Percentiles rank a stretch among this genome's conserved stretches.
These are phyloP conservation scores for Pitangus sulphuratus DNA, from an alignment of 2,797 vertebrate genomes.

Conservation along the genomic window DNA sequence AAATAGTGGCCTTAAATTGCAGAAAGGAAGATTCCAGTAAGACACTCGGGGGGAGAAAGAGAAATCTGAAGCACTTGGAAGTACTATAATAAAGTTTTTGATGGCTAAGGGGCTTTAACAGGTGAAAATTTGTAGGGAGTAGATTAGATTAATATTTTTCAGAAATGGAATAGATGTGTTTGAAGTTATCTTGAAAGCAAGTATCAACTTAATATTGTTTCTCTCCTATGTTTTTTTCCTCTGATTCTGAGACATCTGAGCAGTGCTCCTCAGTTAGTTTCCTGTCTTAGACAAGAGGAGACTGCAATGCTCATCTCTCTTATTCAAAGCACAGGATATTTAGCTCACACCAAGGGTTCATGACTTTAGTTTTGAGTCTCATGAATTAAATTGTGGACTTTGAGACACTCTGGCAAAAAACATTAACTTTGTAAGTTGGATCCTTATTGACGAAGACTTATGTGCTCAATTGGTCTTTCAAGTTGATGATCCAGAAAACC, in stretches of 20 bases:
- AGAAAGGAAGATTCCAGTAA: background rate
- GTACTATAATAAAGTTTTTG: background rate
- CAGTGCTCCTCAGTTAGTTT: background rate
- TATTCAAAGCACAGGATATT: background rate
- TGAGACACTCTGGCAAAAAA: background rate
- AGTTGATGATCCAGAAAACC: background rate
- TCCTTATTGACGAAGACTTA: background rate
- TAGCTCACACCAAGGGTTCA: background rate
- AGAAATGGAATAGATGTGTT: background rate
- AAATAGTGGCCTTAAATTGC: background rate
- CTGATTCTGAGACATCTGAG: background rate
- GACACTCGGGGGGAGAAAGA: rapidly evolving
- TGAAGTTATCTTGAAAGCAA: background rate
- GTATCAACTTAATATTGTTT: background rate
- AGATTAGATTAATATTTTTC: background rate
- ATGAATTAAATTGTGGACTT: background rate
- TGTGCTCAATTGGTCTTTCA: background rate
- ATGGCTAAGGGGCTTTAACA: background rate
- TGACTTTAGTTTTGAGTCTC: background rate
- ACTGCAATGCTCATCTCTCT: background rate
- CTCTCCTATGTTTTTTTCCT: background rate
- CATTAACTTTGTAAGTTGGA: background rate
- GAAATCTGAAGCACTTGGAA: background rate
- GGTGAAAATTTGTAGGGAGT: background rate
- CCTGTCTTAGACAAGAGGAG: background rate